A percentile compares a stretch with the other conserved stretches of the same genome.
Evolutionary conservation across 2,797 vertebrate genomes (phyloP).

Genomic region (Tympanoctomys barrerae): DNA sequence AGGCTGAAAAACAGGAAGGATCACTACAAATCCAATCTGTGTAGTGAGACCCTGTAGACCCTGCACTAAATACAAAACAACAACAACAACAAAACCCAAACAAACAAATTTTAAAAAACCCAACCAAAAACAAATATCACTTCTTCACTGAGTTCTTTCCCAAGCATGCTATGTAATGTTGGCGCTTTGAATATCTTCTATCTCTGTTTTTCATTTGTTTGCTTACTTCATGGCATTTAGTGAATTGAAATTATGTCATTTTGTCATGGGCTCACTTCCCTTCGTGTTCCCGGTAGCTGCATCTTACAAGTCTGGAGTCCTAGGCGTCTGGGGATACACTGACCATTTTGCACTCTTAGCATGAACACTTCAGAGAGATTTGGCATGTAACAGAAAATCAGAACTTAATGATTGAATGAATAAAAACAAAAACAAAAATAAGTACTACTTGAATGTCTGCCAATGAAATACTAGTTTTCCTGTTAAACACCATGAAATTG

Average conservation of each 20-base stretch:
- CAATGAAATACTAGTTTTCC: background rate
- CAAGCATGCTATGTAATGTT: background rate
- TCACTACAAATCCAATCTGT: too few species aligned
- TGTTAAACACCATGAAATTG: background rate
- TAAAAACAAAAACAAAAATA: conserved; percentile 28
- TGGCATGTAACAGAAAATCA: background rate
- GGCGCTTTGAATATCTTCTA: background rate
- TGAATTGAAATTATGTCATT: conserved; percentile 1
- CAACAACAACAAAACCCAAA: too few species aligned
- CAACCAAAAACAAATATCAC: too few species aligned
- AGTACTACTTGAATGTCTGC: background rate
- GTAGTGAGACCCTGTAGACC: too few species aligned
- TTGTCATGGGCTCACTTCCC: background rate
- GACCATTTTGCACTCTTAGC: background rate
- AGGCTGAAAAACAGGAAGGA: too few species aligned
- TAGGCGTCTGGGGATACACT: background rate
- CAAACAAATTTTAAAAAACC: too few species aligned
- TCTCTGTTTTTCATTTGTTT: background rate
- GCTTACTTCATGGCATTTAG: background rate
- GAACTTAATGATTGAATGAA: background rate
- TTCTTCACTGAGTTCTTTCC: background rate
- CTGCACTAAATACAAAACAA: too few species aligned
- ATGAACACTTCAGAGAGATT: background rate
- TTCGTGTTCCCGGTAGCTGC: background rate
- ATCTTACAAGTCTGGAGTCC: background rate